Percentiles rank a stretch among this genome's conserved stretches.
Evolutionary conservation across 2,113 vertebrate species (phyloP).

Genomic region (Poeciliopsis occidentalis): DNA sequence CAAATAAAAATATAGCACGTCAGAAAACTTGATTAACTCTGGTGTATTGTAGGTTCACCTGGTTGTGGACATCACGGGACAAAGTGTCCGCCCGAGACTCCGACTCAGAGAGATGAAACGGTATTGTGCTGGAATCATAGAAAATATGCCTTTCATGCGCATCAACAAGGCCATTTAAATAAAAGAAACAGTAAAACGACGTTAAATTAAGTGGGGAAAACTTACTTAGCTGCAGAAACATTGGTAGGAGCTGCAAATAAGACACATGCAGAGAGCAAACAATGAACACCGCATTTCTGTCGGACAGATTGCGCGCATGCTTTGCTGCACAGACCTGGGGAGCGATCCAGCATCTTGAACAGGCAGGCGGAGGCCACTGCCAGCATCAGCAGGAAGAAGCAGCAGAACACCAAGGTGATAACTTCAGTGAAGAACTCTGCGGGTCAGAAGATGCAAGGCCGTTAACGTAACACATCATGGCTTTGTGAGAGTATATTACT

Average conservation of each 20-base stretch:
- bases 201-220: not conserved
- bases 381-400: slow-evolving; percentile 67
- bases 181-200: not conserved
- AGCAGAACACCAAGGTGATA: slow-evolving; percentile 67
- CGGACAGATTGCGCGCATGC: not conserved
- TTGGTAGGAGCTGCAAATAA: slow-evolving; percentile 28
- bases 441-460: not conserved
- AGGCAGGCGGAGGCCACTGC: slow-evolving; percentile 33
- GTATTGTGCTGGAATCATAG: slow-evolving; percentile 21
- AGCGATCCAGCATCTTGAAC: slow-evolving; percentile 26
- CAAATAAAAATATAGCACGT: too few species aligned
- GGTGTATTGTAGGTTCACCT: slow-evolving; percentile 28
- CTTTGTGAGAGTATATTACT: not conserved
- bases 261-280: not conserved
- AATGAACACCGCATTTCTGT: not conserved
- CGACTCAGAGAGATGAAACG: slow-evolving; percentile 19
- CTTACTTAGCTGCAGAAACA: slow-evolving; percentile 47
- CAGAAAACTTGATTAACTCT: not conserved
- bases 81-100: not conserved
- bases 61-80: slow-evolving; percentile 9
- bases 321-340: slow-evolving; percentile 40
- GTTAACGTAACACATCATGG: not conserved
- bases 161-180: not conserved
- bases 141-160: not conserved
- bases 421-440: slow-evolving; percentile 54